Evolutionary conservation across 1,140 invertebrate genomes (phyloP), one percentile per base, ranked within the genome.

Genomic region (Chironomus tepperi): DNA sequence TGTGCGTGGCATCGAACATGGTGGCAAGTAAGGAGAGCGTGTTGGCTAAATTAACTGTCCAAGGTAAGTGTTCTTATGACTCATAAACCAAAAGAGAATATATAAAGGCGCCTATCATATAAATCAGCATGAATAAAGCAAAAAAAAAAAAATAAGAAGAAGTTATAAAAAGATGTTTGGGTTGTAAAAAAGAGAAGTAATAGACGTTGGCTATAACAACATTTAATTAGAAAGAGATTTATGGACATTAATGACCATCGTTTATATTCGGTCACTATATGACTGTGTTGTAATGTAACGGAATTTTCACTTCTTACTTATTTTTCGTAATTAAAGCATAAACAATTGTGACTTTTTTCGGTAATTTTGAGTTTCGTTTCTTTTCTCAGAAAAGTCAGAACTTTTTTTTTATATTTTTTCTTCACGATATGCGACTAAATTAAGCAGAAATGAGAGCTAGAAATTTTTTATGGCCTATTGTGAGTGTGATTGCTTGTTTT

Each of bases 1-100:
- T 91, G 75, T 96, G 94, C 80, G 83, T 93, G 24, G 94, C 93
- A 5, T 88, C 89, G 76, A 95, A 95, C 83, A 86, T 93, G 77
- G 92, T 92, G 15, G 93, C 91, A 7, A 86, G 86, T 18, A 87
- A 89, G 76, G 91, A 93, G 78, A 91, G 90, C 9, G 80, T 81
- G 16, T 83, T 88, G 9, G 93, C 91, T 21, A 88, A 86, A 73
- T 83, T 96, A 9, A 91, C 89, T 43, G 93, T 95, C 74, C 89
- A 93, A 79, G 90, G 92, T 93, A 86, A 87, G 85, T 82, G 24
- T 7, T 24, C 7, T 21, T 6, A 15, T 10, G 34, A 43, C 5
- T 18, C 12, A 43, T 73, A 16, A 43, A 73, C 43, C 5, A 7
- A 19, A 21, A 16, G 21, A 1, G 1, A 1, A 70, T 70, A 5